phyloP scores from a whole-genome alignment of 2,113 vertebrate genomes.

The Silurus asotus region DNA sequence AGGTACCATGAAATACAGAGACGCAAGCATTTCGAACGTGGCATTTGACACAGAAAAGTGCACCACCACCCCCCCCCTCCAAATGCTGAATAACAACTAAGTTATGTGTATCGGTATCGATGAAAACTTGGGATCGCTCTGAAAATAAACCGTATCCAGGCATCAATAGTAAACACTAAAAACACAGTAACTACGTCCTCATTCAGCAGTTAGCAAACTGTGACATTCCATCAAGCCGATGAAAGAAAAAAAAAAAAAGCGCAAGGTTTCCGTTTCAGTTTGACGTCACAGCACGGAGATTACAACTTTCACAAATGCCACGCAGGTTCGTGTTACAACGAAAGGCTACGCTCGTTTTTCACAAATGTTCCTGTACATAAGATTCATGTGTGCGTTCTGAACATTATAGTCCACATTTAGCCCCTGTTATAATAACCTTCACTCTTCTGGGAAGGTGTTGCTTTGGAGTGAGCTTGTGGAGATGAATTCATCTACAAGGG shows the following conservation, averaged over 20 bases:
- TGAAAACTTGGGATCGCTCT: neutral
- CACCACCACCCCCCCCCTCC: rapidly evolving
- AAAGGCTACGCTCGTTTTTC: neutral
- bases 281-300: neutral
- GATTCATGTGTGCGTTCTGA: too few relatives aligned
- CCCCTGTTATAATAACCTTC: too few relatives aligned
- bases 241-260: neutral
- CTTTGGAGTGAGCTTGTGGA: too few relatives aligned
- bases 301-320: neutral
- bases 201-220: neutral
- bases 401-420: too few relatives aligned
- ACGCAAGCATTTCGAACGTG: too few relatives aligned
- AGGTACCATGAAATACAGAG: too few relatives aligned
- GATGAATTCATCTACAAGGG: too few relatives aligned
- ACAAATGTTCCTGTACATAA: neutral
- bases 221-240: neutral
- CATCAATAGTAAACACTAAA: neutral
- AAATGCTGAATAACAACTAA: neutral
- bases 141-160: neutral
- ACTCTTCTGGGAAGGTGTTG: too few relatives aligned
- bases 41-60: too few relatives aligned
- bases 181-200: neutral
- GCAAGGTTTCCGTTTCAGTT: neutral
- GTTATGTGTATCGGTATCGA: neutral
- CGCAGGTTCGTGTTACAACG: neutral